Conservation (phyloP, 2,888 invertebrate species). For the Rhodophaea formosa region DNA sequence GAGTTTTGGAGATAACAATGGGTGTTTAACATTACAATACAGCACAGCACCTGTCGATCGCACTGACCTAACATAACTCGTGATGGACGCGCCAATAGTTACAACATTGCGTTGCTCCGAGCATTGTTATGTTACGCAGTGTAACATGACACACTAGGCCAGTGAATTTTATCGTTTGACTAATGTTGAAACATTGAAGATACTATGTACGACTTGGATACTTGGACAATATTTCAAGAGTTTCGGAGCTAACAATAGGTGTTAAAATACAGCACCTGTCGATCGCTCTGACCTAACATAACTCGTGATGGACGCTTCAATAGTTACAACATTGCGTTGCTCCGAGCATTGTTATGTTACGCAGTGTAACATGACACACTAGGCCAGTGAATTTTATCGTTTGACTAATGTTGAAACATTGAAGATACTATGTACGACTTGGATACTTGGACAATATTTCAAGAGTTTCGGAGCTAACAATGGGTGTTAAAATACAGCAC, state of each 20-base stretch:
- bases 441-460: no score
- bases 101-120: background rate
- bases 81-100: background rate
- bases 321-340: background rate
- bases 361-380: background rate
- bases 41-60: background rate
- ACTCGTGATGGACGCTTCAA: background rate
- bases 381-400: background rate
- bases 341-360: conserved; percentile 1
- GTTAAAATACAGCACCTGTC: background rate
- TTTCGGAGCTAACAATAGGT: no score
- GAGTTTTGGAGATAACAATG: no score
- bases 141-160: background rate
- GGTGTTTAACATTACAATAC: no score
- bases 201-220: no score
- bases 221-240: no score
- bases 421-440: no score
- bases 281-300: background rate
- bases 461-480: no score
- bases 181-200: no score
- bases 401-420: no score
- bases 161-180: no score
- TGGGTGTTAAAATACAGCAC: background rate
- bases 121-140: conserved; percentile 4
- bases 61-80: background rate